A percentile compares a stretch with the other conserved stretches of the same genome.
These are phyloP conservation scores for Amphiduros pacificus DNA, from an alignment of 2,888 invertebrate species.

Conservation along the genomic window DNA sequence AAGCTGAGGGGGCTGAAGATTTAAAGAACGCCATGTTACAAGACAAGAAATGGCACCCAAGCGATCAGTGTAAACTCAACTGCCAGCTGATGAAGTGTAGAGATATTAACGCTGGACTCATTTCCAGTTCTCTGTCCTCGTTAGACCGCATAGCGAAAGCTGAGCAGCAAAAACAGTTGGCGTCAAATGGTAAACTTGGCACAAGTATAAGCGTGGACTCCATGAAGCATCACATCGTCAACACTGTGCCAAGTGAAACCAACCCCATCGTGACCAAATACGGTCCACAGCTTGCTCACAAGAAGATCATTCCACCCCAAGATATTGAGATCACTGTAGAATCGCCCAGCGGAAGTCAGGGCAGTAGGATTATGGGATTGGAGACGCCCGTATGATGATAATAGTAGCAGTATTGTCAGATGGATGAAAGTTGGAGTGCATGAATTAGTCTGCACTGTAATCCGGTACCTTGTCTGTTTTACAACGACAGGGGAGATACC, in stretches of 20 bases:
- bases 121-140: conserved; percentile 10
- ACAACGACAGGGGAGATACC: no score
- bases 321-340: neutral
- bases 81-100: conserved; percentile 10
- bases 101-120: neutral
- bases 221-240: neutral
- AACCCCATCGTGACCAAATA: neutral
- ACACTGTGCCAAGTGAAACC: neutral
- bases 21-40: neutral
- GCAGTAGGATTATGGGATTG: conserved; percentile 10
- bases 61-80: neutral
- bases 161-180: neutral
- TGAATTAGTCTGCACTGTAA: no score
- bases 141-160: neutral
- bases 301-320: no score
- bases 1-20: neutral
- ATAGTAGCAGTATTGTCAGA: no score
- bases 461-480: no score
- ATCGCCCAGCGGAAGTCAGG: neutral
- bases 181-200: neutral
- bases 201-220: conserved; percentile 8
- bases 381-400: conserved; percentile 16
- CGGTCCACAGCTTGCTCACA: no score
- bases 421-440: no score
- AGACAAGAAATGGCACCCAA: neutral